phyloP scores from a whole-genome alignment of 1,140 invertebrate species.

The Cylas formicarius region DNA sequence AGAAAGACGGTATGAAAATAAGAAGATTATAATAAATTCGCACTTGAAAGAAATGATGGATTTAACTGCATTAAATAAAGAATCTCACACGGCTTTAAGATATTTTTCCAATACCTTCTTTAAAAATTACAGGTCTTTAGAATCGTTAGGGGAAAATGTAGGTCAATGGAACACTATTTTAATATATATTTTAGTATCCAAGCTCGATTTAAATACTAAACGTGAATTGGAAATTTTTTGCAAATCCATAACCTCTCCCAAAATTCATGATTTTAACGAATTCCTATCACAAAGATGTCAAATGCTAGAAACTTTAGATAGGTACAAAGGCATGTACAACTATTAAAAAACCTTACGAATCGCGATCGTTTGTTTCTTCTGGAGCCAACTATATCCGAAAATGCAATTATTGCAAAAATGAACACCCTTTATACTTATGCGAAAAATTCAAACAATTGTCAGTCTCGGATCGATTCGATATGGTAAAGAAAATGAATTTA shows the following conservation, averaged over 20 bases:
- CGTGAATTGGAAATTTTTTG: constrained; percentile 12
- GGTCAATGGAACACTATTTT: constrained; percentile 15
- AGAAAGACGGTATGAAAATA: constrained; percentile 13
- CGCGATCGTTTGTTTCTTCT: no score
- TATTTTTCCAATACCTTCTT: constrained; percentile 8
- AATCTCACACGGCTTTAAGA: constrained; percentile 11
- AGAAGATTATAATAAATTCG: constrained; percentile 13
- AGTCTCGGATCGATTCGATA: not conserved
- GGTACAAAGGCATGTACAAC: not conserved
- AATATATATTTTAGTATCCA: constrained; percentile 5
- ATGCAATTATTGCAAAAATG: not conserved
- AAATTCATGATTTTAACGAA: constrained; percentile 6
- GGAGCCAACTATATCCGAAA: no score
- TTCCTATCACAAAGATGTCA: constrained; percentile 13
- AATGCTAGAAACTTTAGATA: constrained; percentile 11
- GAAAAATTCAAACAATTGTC: constrained; percentile 8
- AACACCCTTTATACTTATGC: constrained; percentile 8
- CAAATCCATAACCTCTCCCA: constrained; percentile 1
- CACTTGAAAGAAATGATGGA: constrained; percentile 11
- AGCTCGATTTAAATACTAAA: not conserved
- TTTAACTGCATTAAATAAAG: not conserved
- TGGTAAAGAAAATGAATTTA: constrained; percentile 12
- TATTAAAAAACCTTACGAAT: constrained; percentile 1
- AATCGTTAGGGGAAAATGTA: constrained; percentile 2
- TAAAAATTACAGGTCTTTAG: constrained; percentile 7